A percentile compares a stretch with the other conserved stretches of the same genome.
Evolutionary conservation across 2,113 vertebrate genomes (phyloP).

Genomic region (Tupaia chinensis): DNA sequence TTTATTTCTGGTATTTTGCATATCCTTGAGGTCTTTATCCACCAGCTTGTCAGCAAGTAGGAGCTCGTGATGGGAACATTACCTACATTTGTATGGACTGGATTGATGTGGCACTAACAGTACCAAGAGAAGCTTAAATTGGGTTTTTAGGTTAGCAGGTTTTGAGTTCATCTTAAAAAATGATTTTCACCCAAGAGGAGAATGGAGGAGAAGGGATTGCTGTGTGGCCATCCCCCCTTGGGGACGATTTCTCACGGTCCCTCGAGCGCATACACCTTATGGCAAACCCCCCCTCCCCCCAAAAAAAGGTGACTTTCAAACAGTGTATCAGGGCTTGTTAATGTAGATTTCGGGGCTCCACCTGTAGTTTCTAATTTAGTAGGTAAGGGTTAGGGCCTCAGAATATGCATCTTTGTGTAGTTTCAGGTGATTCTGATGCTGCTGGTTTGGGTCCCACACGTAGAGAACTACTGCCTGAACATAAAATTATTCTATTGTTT

Average conservation of each 20-base stretch:
- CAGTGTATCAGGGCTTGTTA: neutral
- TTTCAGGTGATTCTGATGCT: slow-evolving; percentile 3
- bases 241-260: too few species aligned
- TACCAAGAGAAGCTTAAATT: slow-evolving; percentile 14
- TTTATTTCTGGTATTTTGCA: slow-evolving; percentile 55
- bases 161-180: slow-evolving; percentile 24
- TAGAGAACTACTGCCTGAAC: neutral
- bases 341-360: neutral
- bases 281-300: too few species aligned
- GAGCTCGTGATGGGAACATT: neutral
- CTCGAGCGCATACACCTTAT: too few species aligned
- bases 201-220: too few species aligned
- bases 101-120: neutral
- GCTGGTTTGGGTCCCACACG: neutral
- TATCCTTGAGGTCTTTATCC: neutral
- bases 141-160: neutral
- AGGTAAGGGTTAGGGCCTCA: neutral
- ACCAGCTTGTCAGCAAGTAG: neutral
- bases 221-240: too few species aligned
- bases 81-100: slow-evolving; percentile 18
- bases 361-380: neutral
- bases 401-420: slow-evolving; percentile 12
- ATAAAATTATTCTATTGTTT: neutral
- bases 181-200: neutral
- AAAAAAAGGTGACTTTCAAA: neutral